Evolutionary conservation across 2,797 vertebrate species (phyloP).

Genomic region (Cuculus canorus): DNA sequence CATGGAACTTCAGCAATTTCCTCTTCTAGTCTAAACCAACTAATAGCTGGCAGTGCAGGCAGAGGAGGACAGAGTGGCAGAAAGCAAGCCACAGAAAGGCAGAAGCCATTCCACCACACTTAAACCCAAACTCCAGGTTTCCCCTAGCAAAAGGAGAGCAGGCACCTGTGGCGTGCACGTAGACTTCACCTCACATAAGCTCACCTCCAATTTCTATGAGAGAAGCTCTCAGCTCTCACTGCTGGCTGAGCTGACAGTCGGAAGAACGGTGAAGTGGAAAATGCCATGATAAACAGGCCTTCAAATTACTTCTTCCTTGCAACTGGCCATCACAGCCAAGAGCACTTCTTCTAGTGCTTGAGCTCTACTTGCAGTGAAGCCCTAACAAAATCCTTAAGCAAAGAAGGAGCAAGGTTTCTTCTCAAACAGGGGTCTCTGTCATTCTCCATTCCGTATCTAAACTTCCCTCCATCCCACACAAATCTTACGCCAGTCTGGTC

Average conservation of each 20-base stretch:
- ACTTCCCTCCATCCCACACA: background rate
- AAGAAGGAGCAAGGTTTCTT: background rate
- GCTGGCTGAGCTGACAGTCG: background rate
- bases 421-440: background rate
- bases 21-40: background rate
- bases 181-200: background rate
- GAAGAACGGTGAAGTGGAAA: background rate
- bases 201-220: background rate
- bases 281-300: background rate
- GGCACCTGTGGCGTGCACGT: rapidly evolving
- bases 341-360: background rate
- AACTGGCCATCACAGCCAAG: background rate
- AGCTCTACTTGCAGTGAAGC: background rate
- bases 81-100: rapidly evolving
- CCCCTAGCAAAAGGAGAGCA: background rate
- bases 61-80: background rate
- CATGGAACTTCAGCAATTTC: constrained; percentile 2
- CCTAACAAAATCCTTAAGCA: background rate
- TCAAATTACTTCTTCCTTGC: background rate
- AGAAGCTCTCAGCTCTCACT: background rate
- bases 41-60: background rate
- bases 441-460: background rate
- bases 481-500: background rate
- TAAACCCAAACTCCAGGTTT: background rate
- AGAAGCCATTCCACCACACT: background rate